A percentile compares a stretch with the other conserved stretches of the same genome.
Evolutionary conservation across 2,113 vertebrate genomes (phyloP).

Genomic region (Ceyx melanurus): DNA sequence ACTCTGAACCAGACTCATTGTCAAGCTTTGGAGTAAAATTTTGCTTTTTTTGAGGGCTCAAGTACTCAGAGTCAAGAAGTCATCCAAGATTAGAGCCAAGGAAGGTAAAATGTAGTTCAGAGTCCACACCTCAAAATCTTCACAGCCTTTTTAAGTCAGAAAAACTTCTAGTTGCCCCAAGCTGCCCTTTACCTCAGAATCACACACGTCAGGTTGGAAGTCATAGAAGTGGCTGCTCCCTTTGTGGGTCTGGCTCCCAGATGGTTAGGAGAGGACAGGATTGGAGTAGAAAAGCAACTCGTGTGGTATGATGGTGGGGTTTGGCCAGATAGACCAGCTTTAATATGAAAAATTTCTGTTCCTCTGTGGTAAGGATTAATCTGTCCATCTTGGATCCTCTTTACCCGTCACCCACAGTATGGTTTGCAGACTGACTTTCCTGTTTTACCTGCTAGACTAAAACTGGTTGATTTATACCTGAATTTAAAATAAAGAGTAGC

Average conservation of each 20-base stretch:
- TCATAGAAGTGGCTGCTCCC: background rate
- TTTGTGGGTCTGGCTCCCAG: background rate
- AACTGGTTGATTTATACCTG: background rate
- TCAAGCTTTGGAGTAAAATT: background rate
- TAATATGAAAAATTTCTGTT: background rate
- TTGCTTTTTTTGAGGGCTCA: background rate
- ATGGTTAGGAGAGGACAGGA: background rate
- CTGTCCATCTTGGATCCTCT: background rate
- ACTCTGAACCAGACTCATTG: background rate
- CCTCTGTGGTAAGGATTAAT: background rate
- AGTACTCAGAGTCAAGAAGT: background rate
- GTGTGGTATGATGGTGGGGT: rapidly evolving
- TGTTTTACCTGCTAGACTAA: background rate
- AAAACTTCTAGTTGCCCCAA: rapidly evolving
- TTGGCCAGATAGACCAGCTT: background rate
- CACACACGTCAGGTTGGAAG: background rate
- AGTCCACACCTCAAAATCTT: background rate
- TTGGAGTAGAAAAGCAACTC: background rate
- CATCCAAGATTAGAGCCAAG: background rate
- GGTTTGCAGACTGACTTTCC: background rate
- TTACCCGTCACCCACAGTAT: background rate
- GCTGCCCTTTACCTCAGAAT: background rate
- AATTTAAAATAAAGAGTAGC: background rate
- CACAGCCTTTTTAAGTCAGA: background rate
- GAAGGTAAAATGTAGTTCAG: background rate